phyloP scores from a whole-genome alignment of 2,113 vertebrate genomes.

The Halcyon senegalensis region DNA sequence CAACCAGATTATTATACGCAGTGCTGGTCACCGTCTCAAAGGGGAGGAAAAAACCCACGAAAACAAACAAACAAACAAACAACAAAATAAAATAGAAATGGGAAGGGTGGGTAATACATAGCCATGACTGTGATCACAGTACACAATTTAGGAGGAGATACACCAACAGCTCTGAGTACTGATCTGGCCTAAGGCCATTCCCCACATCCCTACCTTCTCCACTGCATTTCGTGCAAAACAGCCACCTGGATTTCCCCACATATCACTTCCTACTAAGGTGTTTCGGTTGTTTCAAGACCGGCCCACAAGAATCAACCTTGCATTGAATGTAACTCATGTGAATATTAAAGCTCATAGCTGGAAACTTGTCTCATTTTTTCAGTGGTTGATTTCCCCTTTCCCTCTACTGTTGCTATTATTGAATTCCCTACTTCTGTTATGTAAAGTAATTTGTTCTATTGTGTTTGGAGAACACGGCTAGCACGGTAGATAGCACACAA shows the following conservation, averaged over 20 bases:
- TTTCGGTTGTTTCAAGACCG: neutral
- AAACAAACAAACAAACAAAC: neutral
- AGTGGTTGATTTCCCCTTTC: neutral
- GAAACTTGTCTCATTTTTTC: neutral
- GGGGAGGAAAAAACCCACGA: neutral
- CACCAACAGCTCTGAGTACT: neutral
- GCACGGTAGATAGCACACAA: neutral
- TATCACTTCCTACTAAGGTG: neutral
- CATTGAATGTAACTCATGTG: neutral
- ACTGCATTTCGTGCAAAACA: neutral
- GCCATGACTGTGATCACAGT: neutral
- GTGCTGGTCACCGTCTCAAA: neutral
- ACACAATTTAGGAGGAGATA: neutral
- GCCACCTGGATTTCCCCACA: neutral
- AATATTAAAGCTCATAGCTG: neutral
- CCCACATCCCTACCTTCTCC: neutral
- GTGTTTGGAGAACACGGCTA: neutral
- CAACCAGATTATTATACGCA: neutral
- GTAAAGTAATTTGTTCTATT: slow-evolving; percentile 60
- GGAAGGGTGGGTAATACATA: neutral
- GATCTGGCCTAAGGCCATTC: neutral
- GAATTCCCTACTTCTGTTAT: slow-evolving; percentile 47
- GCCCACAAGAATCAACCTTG: neutral
- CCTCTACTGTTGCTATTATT: slow-evolving; percentile 33
- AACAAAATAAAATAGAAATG: neutral